These are phyloP conservation scores for Cabera pusaria DNA, from an alignment of 2,888 invertebrate genomes.

Conservation along the genomic window DNA sequence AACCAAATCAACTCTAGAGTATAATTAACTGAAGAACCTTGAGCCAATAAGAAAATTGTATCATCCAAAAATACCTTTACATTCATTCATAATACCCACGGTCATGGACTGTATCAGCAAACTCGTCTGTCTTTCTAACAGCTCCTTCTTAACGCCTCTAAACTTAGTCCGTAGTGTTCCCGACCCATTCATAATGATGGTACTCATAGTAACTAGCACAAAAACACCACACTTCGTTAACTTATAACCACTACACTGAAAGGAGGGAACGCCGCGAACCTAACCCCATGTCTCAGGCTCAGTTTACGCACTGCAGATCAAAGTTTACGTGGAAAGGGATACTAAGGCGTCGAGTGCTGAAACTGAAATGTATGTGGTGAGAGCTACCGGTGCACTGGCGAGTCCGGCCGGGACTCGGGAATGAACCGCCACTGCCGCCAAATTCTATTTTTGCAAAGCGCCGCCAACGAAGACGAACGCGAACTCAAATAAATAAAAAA, in stretches of 20 bases:
- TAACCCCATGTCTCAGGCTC: constrained; percentile 20
- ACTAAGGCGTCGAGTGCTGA: constrained; percentile 30
- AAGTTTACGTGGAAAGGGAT: constrained; percentile 25
- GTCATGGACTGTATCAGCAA: constrained; percentile 91
- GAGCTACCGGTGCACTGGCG: constrained; percentile 70
- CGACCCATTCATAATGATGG: constrained; percentile 74
- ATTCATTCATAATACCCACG: constrained; percentile 81
- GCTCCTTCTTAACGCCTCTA: constrained; percentile 90
- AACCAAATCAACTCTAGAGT: constrained; percentile 7
- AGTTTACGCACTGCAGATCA: constrained; percentile 11
- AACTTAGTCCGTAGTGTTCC: constrained; percentile 86
- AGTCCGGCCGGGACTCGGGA: constrained; percentile 67
- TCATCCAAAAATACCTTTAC: constrained; percentile 13
- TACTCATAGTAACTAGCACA: constrained; percentile 34
- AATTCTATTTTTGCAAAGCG: constrained; percentile 82
- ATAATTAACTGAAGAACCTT: constrained; percentile 24
- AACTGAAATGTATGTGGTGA: constrained; percentile 61
- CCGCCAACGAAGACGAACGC: constrained; percentile 71
- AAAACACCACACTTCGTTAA: constrained; percentile 22
- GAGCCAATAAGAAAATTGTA: constrained; percentile 14
- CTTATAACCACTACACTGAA: no score
- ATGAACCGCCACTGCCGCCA: constrained; percentile 72
- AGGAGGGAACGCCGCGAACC: constrained; percentile 8
- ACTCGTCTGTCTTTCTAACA: constrained; percentile 88
- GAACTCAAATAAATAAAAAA: constrained; percentile 67